Base-by-base conservation (phyloP, 2,888 invertebrate species). In the Hirudinaria manillensis region DNA sequence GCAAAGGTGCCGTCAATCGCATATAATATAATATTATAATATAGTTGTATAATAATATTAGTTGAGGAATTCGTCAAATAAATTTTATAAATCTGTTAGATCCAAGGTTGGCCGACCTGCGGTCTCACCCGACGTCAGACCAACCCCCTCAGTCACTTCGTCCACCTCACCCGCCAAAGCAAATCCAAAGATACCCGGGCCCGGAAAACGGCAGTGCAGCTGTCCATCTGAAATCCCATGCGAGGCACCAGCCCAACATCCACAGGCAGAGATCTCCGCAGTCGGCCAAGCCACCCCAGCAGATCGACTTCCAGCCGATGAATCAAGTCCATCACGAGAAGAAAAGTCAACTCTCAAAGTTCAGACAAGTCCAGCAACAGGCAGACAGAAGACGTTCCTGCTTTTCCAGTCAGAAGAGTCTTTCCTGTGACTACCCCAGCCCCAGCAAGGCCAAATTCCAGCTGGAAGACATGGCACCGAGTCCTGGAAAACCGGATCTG, bases 401-500 rank as follows among this genome's bases (percentile, higher is more conserved):
- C 61, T 73, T 73, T 36, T n/a, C 73, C 27, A 36, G 24, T 73
- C 73, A 73, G 34, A 73, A 73, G 34, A 73, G 73, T 34, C 55
- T 73, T 7, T 73, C 73, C 36, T 73, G 73, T 24, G 73, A 73
- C 45, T 73, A 73, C 29, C 73, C 73, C 0, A 73, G 73, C 24
- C 73, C 73, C 65, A 73, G 73, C 38, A 73, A 73, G 61, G 3
- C 65, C 16, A 61, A 73, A 16, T 32, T 27, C 73, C 34, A 29
- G 6, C 32, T 53, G 29, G 72, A 72, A 21, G 38, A 38, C 2
- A 13, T n/a, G 61, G 24, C n/a, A n/a, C 21, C 61, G 6, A 27
- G 24, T 61, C 21, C 61, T 29, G 61, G 29, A 27, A 24, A 27
- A 6, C 61, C 61, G 21, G 24, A 6, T 10, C 3, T 27, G 24